Percentiles rank a stretch among this genome's conserved stretches.
Conservation (phyloP, 2,113 vertebrate species). For the Amazona vittata region DNA sequence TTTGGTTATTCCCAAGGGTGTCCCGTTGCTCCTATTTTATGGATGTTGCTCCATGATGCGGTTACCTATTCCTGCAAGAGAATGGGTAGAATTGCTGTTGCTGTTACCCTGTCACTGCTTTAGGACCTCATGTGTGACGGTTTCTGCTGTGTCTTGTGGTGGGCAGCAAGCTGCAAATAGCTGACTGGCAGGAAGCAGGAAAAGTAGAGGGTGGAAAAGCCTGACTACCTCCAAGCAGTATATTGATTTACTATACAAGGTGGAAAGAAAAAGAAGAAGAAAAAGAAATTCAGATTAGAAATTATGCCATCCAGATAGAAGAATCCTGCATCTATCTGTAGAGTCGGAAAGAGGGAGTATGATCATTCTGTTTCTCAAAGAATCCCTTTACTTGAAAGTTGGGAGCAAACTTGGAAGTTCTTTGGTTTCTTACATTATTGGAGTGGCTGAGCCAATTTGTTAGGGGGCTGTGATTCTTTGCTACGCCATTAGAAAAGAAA, state of each 20-base stretch:
- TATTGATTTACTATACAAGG: not conserved
- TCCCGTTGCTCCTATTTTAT: not conserved
- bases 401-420: not conserved
- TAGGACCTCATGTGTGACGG: not conserved
- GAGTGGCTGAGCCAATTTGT: not conserved
- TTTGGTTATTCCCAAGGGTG: not conserved
- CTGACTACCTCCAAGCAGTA: not conserved
- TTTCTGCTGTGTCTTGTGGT: not conserved
- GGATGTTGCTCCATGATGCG: not conserved
- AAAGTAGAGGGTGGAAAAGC: not conserved
- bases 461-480: slow-evolving; percentile 5
- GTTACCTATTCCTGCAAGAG: not conserved
- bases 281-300: not conserved
- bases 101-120: not conserved
- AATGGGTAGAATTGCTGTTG: not conserved
- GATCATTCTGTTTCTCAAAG: not conserved
- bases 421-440: not conserved
- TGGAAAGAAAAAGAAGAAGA: not conserved
- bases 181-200: not conserved
- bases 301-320: not conserved
- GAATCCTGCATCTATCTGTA: not conserved
- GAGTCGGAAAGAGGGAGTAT: not conserved
- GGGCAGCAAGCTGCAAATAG: not conserved
- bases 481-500: not conserved
- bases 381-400: not conserved